phyloP scores from a whole-genome alignment of 37 sponge, comb jelly and placozoan genomes.

The Bolinopsis microptera region DNA sequence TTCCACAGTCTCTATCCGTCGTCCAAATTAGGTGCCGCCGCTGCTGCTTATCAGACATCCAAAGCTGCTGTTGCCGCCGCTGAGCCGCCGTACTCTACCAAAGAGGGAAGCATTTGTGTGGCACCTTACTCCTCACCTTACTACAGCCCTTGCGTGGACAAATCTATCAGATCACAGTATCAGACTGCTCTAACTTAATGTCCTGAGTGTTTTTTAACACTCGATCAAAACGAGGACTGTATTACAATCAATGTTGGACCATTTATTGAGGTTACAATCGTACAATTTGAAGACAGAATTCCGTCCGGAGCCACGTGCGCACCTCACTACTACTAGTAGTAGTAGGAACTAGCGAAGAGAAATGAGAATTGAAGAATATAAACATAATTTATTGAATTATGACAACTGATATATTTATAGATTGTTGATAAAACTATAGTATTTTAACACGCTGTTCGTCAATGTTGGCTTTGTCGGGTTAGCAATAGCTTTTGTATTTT shows the following conservation, averaged over 20 bases:
- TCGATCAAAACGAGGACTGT: too few species aligned
- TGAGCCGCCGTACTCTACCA: not conserved
- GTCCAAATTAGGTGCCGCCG: not conserved
- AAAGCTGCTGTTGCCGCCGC: not conserved
- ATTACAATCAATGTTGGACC: too few species aligned
- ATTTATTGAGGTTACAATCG: too few species aligned
- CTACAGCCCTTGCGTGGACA: slow-evolving; percentile 44
- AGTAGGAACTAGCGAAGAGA: not conserved
- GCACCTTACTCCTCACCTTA: slow-evolving; percentile 31
- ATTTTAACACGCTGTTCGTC: not conserved
- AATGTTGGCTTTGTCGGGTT: not conserved
- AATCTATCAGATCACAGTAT: slow-evolving; percentile 4
- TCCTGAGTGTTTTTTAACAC: too few species aligned
- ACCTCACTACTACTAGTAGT: too few species aligned
- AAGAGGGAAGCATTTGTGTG: not conserved
- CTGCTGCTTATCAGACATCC: not conserved
- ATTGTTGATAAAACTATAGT: not conserved
- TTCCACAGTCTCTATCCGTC: slow-evolving; percentile 57
- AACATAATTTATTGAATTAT: not conserved
- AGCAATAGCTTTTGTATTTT: not conserved
- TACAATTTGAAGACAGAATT: too few species aligned
- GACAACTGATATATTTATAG: not conserved
- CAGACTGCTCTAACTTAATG: slow-evolving; percentile 44
- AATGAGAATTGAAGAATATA: not conserved
- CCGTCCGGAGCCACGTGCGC: too few species aligned